Evolutionary conservation across 2,113 vertebrate species (phyloP).

Genomic region (Callopanchax toddi): DNA sequence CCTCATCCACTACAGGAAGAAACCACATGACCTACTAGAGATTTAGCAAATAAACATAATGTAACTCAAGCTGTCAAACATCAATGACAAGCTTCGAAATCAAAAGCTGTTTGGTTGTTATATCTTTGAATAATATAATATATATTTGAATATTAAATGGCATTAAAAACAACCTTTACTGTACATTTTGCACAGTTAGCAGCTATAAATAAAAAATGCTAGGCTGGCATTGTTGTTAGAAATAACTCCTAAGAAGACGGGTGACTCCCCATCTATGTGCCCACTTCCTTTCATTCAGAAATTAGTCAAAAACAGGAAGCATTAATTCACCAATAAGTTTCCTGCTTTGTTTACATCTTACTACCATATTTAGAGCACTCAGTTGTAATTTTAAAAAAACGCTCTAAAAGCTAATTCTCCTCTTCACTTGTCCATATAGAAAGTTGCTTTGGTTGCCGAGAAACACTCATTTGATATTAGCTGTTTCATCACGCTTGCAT

Average conservation of each 20-base stretch:
- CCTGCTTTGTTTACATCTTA: conserved; percentile 44
- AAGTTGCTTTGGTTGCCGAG: conserved; percentile 63
- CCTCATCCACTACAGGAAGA: too few relatives aligned
- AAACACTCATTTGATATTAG: conserved; percentile 51
- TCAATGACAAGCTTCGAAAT: too few relatives aligned
- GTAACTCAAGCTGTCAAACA: too few relatives aligned
- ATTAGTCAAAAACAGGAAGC: conserved; percentile 61
- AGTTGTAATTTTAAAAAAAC: background rate
- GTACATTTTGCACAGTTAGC: background rate
- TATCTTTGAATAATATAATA: too few relatives aligned
- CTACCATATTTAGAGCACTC: background rate
- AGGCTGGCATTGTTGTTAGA: conserved; percentile 40
- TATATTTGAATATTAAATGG: too few relatives aligned
- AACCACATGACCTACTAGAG: too few relatives aligned
- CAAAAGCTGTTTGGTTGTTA: too few relatives aligned
- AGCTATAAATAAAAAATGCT: conserved; percentile 1
- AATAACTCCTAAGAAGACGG: conserved; percentile 29
- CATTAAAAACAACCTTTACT: background rate
- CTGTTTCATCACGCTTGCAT: conserved; percentile 27
- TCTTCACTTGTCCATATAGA: conserved; percentile 1
- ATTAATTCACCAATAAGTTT: conserved; percentile 41
- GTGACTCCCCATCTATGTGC: conserved; percentile 44
- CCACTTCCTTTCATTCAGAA: conserved; percentile 66
- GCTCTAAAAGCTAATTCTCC: background rate
- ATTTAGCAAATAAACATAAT: too few relatives aligned